Conservation (phyloP, 1,140 invertebrate genomes). For the Meloidogyne exigua region DNA sequence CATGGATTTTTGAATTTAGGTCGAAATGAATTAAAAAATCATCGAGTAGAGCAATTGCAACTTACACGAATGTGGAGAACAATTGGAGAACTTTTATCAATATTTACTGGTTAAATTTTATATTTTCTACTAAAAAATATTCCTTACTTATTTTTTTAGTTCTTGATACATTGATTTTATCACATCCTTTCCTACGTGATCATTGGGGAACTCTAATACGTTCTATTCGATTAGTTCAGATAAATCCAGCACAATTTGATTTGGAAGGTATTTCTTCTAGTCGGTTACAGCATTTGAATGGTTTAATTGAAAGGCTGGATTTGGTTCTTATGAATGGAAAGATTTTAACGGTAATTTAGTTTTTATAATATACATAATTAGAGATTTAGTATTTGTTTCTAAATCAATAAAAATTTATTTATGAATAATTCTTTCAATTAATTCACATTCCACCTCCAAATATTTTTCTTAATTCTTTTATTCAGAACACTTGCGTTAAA, state of each 20-base stretch:
- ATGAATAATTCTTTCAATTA: too few species aligned
- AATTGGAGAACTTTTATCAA: slow-evolving; percentile 70
- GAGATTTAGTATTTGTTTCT: too few species aligned
- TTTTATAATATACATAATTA: too few species aligned
- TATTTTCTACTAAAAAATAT: neutral
- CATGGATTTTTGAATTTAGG: slow-evolving; percentile 68
- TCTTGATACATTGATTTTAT: slow-evolving; percentile 73
- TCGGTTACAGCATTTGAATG: slow-evolving; percentile 70
- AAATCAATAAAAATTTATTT: too few species aligned
- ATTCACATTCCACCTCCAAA: too few species aligned
- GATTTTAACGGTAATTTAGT: slow-evolving; percentile 70
- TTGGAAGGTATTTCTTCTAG: slow-evolving; percentile 67
- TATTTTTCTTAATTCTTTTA: neutral
- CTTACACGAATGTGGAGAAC: slow-evolving; percentile 32
- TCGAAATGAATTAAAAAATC: neutral
- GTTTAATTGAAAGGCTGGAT: slow-evolving; percentile 72
- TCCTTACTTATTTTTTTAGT: slow-evolving; percentile 62
- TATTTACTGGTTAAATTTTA: slow-evolving; percentile 67
- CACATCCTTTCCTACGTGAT: slow-evolving; percentile 70
- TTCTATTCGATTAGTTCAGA: slow-evolving; percentile 72
- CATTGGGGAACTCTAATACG: slow-evolving; percentile 75
- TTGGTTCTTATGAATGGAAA: slow-evolving; percentile 70
- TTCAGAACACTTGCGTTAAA: slow-evolving; percentile 5
- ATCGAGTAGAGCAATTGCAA: slow-evolving; percentile 5
- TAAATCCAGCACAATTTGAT: slow-evolving; percentile 72